These are phyloP conservation scores for Bombus terrestris DNA, from an alignment of 1,140 invertebrate species.

Conservation along the genomic window DNA sequence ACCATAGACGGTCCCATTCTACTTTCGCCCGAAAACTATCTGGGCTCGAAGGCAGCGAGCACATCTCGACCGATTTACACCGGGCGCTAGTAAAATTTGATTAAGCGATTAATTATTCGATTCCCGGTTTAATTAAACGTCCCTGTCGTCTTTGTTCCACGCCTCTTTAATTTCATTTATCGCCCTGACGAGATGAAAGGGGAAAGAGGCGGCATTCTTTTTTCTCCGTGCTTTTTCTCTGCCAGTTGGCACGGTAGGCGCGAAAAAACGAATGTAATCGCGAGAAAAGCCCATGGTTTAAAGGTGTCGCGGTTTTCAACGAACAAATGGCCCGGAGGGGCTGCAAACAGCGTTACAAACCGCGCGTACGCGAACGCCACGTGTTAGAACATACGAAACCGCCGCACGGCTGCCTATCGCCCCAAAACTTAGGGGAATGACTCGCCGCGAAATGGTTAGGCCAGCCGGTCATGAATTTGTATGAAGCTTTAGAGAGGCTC, in stretches of 20 bases:
- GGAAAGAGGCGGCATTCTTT: background rate
- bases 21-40: background rate
- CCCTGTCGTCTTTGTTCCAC: background rate
- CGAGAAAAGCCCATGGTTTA: constrained; percentile 55
- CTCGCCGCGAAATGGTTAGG: constrained; percentile 43
- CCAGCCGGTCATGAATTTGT: constrained; percentile 66
- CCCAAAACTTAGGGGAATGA: constrained; percentile 58
- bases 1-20: background rate
- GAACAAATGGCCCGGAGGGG: constrained; percentile 12
- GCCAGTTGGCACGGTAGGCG: background rate
- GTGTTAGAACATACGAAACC: background rate
- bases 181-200: background rate
- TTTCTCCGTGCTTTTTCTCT: background rate
- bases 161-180: background rate
- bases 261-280: background rate
- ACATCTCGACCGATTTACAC: no score
- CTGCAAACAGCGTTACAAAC: background rate
- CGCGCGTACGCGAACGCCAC: constrained; percentile 1
- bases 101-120: constrained; percentile 10
- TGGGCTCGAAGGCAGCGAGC: background rate
- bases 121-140: background rate
- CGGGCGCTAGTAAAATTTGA: background rate
- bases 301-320: constrained; percentile 26
- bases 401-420: constrained; percentile 28
- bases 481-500: constrained; percentile 63